These are phyloP conservation scores for Tiliacea citrago DNA, from an alignment of 2,888 invertebrate species.

Conservation along the genomic window DNA sequence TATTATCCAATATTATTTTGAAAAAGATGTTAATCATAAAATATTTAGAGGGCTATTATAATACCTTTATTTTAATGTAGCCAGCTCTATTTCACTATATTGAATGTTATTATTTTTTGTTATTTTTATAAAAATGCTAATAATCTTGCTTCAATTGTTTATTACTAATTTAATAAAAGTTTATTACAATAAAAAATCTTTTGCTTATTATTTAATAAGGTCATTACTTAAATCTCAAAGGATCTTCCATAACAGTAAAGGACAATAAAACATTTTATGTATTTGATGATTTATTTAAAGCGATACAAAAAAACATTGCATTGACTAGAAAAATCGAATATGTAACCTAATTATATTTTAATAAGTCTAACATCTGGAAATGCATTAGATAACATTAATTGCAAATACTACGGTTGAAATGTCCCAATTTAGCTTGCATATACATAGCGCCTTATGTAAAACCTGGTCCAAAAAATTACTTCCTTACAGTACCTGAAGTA, in stretches of 20 bases:
- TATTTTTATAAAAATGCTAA: constrained; percentile 49
- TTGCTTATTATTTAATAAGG: constrained; percentile 9
- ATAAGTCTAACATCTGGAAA: constrained; percentile 72
- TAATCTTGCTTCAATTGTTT: constrained; percentile 50
- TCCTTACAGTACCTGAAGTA: neutral
- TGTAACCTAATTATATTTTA: constrained; percentile 74
- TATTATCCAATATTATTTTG: constrained; percentile 38
- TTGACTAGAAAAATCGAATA: constrained; percentile 88
- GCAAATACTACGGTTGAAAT: constrained; percentile 53
- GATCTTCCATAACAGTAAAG: neutral
- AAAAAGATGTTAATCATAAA: constrained; percentile 37
- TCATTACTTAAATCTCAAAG: constrained; percentile 5
- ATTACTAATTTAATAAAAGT: constrained; percentile 51
- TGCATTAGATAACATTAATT: constrained; percentile 66
- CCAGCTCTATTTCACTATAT: constrained; percentile 29
- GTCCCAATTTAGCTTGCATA: constrained; percentile 48
- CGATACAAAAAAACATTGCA: constrained; percentile 86
- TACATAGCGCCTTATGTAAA: constrained; percentile 31
- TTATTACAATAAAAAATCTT: constrained; percentile 17
- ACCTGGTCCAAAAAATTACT: constrained; percentile 26
- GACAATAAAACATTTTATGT: constrained; percentile 50
- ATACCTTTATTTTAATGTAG: constrained; percentile 32
- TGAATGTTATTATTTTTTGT: constrained; percentile 48
- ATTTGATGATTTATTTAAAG: constrained; percentile 87
- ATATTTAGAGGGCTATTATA: constrained; percentile 36